Base-by-base conservation (phyloP, 1,140 invertebrate species). In the Rhyzopertha dominica region DNA sequence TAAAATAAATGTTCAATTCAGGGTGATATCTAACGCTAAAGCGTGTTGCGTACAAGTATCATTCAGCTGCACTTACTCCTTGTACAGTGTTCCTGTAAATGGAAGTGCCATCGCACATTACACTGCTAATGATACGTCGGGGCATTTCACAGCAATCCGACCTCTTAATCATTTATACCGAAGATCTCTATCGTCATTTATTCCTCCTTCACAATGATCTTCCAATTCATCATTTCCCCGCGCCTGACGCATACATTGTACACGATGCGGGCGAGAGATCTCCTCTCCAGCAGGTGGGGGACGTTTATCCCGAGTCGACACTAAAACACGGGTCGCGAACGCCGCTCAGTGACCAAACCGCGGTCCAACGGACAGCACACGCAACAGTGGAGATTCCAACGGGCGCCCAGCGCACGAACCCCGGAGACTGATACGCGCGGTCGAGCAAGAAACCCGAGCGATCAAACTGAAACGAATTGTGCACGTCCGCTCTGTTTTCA, bases 161-260 rank as follows among this genome's bases (percentile, higher is more conserved):
- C 31, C 49, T 46, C 53, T 49, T 47, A 52, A 54, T 55, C 53
- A 43, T 47, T 53, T 49, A 46, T 41, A 32, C 39, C 20, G 41
- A 49, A 52, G 53, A 55, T 55, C 49, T 53, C 45, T 49, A 55
- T 53, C 53, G 41, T 44, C 53, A 43, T 53, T 53, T 56, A 56
- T 56, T 56, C 54, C 54, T 50, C 54, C 57, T 59, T 57, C 51
- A 54, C 44, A 54, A 49, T 48, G 46, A 53, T 52, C 54, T 49
- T 44, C 57, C 50, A 55, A 59, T 59, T 57, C 49, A 59, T 59
- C 58, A 58, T 59, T 50, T 53, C 42, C 49, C 35, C 42, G 37
- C 44, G 50, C 32, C 24, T 56, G 57, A 49, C 53, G 51, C 50
- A 39, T 51, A 37, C 47, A 52, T 51, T 44, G 53, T 45, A 35